Base-by-base conservation (phyloP, 2,797 vertebrate species). In the Philypnodon macrostomus region DNA sequence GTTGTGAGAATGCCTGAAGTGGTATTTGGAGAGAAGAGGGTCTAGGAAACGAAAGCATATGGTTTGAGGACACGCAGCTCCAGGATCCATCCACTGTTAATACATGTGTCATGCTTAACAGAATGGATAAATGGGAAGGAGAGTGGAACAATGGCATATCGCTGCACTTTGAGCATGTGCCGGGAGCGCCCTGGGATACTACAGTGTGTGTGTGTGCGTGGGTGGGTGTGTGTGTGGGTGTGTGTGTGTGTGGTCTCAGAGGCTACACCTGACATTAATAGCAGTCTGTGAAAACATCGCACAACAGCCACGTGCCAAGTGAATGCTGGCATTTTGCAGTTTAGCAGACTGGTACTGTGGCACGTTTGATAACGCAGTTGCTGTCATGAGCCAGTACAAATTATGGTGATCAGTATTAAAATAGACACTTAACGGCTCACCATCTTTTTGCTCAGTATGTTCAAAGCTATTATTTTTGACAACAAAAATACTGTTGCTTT, bases 41-140 rank as follows among this genome's bases (percentile, higher is more conserved):
- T 70, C 75, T 61, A 58, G 71, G 75, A 75, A 27, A 84, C 68
- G 65, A 72, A 83, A 85, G 63, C 88, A 90, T 87, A 88, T 87
- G 86, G 85, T 64, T 79, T 58, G 84, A 87, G 87, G 84, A 85
- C 84, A 69, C 85, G 80, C 80, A 85, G 87, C 89, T 89, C 83
- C 88, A 70, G 85, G 87, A 89, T 85, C 82, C 85, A 87, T 86
- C 85, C 80, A 80, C 84, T 84, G 83, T 79, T 88, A 89, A 90
- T 86, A 86, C 84, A 84, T 74, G 87, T 87, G 86, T 87, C 85
- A 87, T 84, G 88, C 86, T 89, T 84, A 89, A 88, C 87, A 88
- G 85, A 86, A 88, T 78, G 85, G 84, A 87, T 90, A 85, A 88
- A 89, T 83, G 82, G 79, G 79, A 69, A 73, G 79, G 79, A 77